Conservation (phyloP, 2,888 invertebrate genomes). For the Acanthoscelides obtectus region DNA sequence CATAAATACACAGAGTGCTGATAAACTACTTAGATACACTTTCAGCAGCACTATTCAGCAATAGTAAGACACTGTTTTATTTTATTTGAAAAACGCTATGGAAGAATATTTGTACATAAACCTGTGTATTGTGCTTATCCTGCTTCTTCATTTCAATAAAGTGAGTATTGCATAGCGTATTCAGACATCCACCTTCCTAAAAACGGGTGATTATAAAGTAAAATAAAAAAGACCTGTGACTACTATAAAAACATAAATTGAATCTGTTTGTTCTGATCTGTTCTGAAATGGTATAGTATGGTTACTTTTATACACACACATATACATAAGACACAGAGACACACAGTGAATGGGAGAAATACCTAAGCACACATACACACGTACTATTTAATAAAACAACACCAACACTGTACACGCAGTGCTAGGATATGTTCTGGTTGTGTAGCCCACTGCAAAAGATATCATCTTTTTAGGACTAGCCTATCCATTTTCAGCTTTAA, state of each 20-base stretch:
- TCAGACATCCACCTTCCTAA: too few species aligned
- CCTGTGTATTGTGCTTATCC: too few species aligned
- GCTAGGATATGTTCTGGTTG: neutral
- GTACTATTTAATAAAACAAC: constrained; percentile 17
- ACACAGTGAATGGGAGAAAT: constrained; percentile 1
- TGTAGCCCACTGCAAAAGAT: neutral
- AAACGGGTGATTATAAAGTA: too few species aligned
- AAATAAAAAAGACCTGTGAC: too few species aligned
- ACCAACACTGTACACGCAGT: neutral
- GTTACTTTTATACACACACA: constrained; percentile 10
- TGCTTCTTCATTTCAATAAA: too few species aligned
- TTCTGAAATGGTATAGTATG: constrained; percentile 4
- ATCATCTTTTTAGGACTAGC: neutral
- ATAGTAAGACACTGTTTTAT: too few species aligned
- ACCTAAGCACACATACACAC: constrained; percentile 26
- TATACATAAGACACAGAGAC: neutral
- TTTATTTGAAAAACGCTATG: too few species aligned
- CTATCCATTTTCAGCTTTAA: neutral
- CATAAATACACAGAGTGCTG: too few species aligned
- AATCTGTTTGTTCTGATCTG: neutral
- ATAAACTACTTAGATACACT: too few species aligned
- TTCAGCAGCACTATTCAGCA: too few species aligned
- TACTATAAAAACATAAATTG: neutral
- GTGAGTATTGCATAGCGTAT: too few species aligned
- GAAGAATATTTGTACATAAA: too few species aligned